Evolutionary conservation across 2,113 vertebrate species (phyloP).

Genomic region (Numida meleagris): DNA sequence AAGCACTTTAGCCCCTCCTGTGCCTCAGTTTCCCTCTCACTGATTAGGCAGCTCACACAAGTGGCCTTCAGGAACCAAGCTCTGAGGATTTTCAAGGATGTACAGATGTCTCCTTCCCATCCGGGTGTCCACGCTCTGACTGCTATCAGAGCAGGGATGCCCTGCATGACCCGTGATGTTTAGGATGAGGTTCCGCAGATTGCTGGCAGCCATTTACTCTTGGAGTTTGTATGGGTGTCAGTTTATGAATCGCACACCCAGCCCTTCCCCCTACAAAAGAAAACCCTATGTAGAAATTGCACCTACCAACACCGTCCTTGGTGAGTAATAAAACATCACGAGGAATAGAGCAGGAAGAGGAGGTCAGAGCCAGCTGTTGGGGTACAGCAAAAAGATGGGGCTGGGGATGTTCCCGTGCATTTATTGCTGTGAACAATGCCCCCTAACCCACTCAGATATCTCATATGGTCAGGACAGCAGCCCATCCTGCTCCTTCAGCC

Average conservation of each 20-base stretch:
- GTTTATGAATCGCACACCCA: fast-evolving
- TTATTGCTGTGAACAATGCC: neutral
- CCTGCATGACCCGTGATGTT: fast-evolving
- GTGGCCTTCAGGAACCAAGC: neutral
- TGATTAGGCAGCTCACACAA: fast-evolving
- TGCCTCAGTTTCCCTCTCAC: neutral
- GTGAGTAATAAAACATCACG: neutral
- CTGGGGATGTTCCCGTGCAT: neutral
- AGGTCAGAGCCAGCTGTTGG: fast-evolving
- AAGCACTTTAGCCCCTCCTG: neutral
- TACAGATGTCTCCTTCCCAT: neutral
- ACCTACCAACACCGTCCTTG: neutral
- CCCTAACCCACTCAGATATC: neutral
- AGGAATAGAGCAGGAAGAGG: fast-evolving
- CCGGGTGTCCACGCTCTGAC: fast-evolving
- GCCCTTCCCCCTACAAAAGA: neutral
- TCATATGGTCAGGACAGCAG: neutral
- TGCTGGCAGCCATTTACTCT: neutral
- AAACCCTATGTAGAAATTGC: neutral
- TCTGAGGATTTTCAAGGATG: neutral
- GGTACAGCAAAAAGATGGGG: neutral
- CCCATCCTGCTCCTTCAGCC: neutral
- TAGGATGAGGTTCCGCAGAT: fast-evolving
- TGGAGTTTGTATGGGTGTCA: neutral
- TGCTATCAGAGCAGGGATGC: neutral